A percentile compares a stretch with the other conserved stretches of the same genome.
phyloP scores from a whole-genome alignment of 2,888 invertebrate genomes.

The Onthophagus sagittarius region DNA sequence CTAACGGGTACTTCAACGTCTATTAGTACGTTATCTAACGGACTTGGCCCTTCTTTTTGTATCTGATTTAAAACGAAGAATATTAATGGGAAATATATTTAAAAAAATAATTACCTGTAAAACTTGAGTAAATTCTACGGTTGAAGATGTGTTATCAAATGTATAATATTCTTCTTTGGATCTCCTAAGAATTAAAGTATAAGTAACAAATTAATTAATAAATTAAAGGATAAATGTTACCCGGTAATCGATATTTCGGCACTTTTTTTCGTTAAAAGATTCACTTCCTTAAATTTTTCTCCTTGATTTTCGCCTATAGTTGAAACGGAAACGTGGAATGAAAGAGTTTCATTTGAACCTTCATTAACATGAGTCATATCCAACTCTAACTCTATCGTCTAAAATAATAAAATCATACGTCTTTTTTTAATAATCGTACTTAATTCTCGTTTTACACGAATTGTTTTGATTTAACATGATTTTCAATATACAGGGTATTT shows the following conservation, averaged over 20 bases:
- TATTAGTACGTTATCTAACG: neutral
- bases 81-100: neutral
- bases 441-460: too few relatives aligned
- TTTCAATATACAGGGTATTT: too few relatives aligned
- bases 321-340: conserved; percentile 33
- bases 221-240: conserved; percentile 35
- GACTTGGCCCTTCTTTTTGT: conserved; percentile 21
- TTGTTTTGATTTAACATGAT: too few relatives aligned
- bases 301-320: too few relatives aligned
- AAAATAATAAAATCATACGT: too few relatives aligned
- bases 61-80: conserved; percentile 18
- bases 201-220: conserved; percentile 2
- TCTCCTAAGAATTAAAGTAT: conserved; percentile 38
- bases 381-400: conserved; percentile 34
- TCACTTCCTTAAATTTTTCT: too few relatives aligned
- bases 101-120: conserved; percentile 33
- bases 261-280: conserved; percentile 31
- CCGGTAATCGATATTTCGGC: conserved; percentile 45
- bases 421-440: too few relatives aligned
- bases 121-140: conserved; percentile 30
- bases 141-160: conserved; percentile 33
- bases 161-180: conserved; percentile 43
- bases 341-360: conserved; percentile 31
- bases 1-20: neutral
- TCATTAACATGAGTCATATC: conserved; percentile 36